Base-by-base conservation (phyloP, 2,888 invertebrate species). In the Eupithecia subumbrata region DNA sequence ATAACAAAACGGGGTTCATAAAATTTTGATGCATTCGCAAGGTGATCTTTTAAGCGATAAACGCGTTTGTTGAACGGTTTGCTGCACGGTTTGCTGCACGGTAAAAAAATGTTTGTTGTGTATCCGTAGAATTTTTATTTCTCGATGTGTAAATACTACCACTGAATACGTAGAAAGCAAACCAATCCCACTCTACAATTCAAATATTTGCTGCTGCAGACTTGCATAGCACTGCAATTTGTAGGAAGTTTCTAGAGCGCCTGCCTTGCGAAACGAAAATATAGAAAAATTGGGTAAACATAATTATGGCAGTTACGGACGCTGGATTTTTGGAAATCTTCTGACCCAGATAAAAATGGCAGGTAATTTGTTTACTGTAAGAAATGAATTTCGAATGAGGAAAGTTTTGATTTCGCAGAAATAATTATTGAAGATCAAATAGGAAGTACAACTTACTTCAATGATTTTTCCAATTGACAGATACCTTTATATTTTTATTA, bases 141-240 rank as follows among this genome's bases (percentile, higher is more conserved):
- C 86, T 87, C 81, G 84, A 84, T 89, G 91, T 91, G 91, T 91
- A 92, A 92, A 92, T 91, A 83, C 84, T 82, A 83, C 43, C 68
- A 68, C 86, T 89, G 91, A 91, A 91, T 90, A 90, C 89, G 88
- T 87, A 86, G 88, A 87, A 90, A 86, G 93, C 90, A 89, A 93
- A 93, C 93, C 94, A 93, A 93, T 94, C 87, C 90, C 91, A 92
- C 91, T 94, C 91, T 89, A 89, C 92, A 92, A 92, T 93, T 91
- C 91, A 94, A 94, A 94, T 93, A 93, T 94, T 94, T 92, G 90
- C 88, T 82, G 86, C 89, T 87, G 86, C 87, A 87, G 89, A 90
- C 91, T 93, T 89, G 89, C 89, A 85, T 93, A 89, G 89, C 89
- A 85, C 83, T 89, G 91, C 92, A 90, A 91, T 92, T 92, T 89